Base-by-base conservation (phyloP, 2,113 vertebrate species). In the Saguinus imperator region DNA sequence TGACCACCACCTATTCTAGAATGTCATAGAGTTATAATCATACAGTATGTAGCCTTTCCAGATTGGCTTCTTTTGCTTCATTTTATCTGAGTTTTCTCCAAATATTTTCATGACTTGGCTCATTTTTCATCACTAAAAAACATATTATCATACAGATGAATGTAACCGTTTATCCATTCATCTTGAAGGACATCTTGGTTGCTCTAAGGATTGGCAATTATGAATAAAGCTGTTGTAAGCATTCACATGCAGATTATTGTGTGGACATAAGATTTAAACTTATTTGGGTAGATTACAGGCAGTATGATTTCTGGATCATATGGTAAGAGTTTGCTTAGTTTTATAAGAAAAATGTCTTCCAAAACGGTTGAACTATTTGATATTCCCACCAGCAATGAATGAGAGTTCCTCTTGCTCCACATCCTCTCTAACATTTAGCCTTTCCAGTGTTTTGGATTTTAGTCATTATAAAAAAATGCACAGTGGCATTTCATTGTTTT, bases 291-390 rank as follows among this genome's bases (percentile, higher is more conserved):
- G 89, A 52, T 92, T 77, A 32, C 8, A 76, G 75, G 3, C 4
- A 89, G 20, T 50, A 43, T 40, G 20, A 35, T 64, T 50, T 21
- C 43, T 77, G 58, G 3, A 58, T 82, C 55, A 17, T 58, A 52
- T 40, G 23, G 21, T 58, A 79, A 94, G 45, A 77, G 6, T 57
- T 86, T 45, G 48, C 70, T 95, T 95, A 90, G 48, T 84, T 94
- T 93, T 80, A 27, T 76, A 72, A 92, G 57, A 92, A 91, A 55
- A 89, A 12, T 86, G 20, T 75, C 37, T 70, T 94, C 13, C 40
- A 40, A 52, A 94, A 94, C 64, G 32, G 35, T 45, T 77, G 2
- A 70, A 25, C 5, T 18, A 8, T 21, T 57, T 89, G 66, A 5
- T 27, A 45, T 89, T 64, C 32, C 12, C 17, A 48, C 8, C 35